Evolutionary conservation across 1,140 invertebrate species (phyloP).

Genomic region (Coelopa frigida): DNA sequence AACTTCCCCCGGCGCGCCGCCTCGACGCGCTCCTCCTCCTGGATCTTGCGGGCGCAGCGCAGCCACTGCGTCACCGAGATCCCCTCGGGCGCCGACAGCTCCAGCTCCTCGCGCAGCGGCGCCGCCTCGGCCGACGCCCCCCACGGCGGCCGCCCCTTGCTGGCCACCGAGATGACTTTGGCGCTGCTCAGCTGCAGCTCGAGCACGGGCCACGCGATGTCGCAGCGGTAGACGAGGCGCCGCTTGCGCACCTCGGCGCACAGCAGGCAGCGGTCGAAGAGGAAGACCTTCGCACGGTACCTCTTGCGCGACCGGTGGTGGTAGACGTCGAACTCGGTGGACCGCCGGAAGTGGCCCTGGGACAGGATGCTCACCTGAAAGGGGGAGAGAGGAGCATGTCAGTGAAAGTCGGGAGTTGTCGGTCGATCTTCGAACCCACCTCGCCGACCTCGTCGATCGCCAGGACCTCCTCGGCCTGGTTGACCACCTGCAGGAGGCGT

Average conservation of each 20-base stretch:
- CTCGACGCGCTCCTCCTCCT: constrained; percentile 29
- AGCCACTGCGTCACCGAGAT: constrained; percentile 36
- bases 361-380: constrained; percentile 28
- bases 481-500: constrained; percentile 38
- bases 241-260: constrained; percentile 38
- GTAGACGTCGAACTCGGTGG: constrained; percentile 39
- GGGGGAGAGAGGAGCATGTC: background rate
- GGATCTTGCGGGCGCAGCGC: constrained; percentile 32
- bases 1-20: constrained; percentile 27
- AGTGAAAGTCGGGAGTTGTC: background rate
- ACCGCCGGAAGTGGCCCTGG: constrained; percentile 32
- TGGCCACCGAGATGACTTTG: constrained; percentile 7
- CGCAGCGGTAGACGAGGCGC: constrained; percentile 31
- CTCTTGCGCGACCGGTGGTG: constrained; percentile 35
- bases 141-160: background rate
- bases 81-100: constrained; percentile 29
- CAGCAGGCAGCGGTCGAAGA: constrained; percentile 37
- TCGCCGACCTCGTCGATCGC: constrained; percentile 37
- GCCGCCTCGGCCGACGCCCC: background rate
- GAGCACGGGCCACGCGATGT: constrained; percentile 34
- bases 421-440: constrained; percentile 13
- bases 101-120: constrained; percentile 25
- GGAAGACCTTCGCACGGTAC: constrained; percentile 35
- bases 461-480: constrained; percentile 39
- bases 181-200: constrained; percentile 25